Evolutionary conservation across 1,140 invertebrate species (phyloP), one percentile per base, ranked within the genome.

Genomic region (Muscidifurax raptorellus): DNA sequence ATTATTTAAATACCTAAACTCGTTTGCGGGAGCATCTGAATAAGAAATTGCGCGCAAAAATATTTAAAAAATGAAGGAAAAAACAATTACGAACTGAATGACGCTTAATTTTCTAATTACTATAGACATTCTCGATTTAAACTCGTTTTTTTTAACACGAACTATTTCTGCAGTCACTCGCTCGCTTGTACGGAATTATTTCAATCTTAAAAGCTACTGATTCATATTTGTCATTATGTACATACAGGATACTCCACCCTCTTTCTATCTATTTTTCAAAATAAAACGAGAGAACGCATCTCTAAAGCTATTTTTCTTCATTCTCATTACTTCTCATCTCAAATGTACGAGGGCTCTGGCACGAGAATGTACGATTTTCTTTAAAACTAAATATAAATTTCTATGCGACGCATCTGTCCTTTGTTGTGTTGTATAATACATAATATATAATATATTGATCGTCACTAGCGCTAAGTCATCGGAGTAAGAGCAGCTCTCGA

Each of bases 31-130:
- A 84, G 83, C 67, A 72, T 75, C 6, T 79, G 3, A 25, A 69
- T 89, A 87, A 87, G 88, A 90, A 88, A 89, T 88, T 89, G 87
- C 87, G 87, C 72, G 84, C 83, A 67, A 74, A 83, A 71, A 84
- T 79, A 86, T 85, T 85, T 75, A 82, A 86, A 79, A 85, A 67
- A 67, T 86, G 79, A 83, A 85, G 79, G 85, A 80, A 7, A 82
- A 86, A 82, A 84, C 71, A 86, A 82, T 66, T 74, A 32, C 32
- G 47, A 81, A 44, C 74, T 67, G 72, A 27, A 47, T 71, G 79
- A 81, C 77, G 86, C 82, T 83, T 75, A 82, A 36, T 52, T n/a
- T n/a, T n/a, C n/a, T 52, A 10, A 2, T 74, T 66, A 85, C 52
- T 67, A 32, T 80, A 80, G 32, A 75, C 36, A 74, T 80, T 40